phyloP scores from a whole-genome alignment of 2,113 vertebrate genomes.

The Saimiri boliviensis region DNA sequence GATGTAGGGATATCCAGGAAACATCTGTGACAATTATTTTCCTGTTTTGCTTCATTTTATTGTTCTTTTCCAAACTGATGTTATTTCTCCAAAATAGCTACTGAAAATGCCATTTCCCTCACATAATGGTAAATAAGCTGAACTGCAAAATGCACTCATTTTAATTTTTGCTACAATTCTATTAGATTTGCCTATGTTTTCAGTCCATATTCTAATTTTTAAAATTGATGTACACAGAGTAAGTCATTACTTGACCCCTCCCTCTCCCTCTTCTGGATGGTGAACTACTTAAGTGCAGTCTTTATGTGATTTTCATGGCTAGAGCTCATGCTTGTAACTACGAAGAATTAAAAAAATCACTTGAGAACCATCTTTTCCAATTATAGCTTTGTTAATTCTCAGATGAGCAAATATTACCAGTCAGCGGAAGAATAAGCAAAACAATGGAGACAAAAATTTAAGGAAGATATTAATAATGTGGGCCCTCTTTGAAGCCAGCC shows the following conservation, averaged over 20 bases:
- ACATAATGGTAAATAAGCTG: not conserved
- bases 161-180: slow-evolving; percentile 19
- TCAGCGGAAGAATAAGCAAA: not conserved
- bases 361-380: not conserved
- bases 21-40: slow-evolving; percentile 27
- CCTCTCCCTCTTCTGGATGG: not conserved
- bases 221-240: not conserved
- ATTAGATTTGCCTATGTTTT: slow-evolving; percentile 7
- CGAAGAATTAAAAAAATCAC: not conserved
- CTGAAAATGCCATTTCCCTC: slow-evolving; percentile 13
- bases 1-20: not conserved
- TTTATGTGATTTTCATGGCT: slow-evolving; percentile 38
- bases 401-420: not conserved
- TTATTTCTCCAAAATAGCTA: slow-evolving; percentile 20
- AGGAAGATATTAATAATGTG: not conserved
- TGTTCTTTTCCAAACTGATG: slow-evolving; percentile 21
- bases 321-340: slow-evolving; percentile 52
- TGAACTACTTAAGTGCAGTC: not conserved
- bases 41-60: slow-evolving; percentile 42
- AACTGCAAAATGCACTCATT: not conserved
- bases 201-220: not conserved
- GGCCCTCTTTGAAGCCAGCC: not conserved
- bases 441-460: slow-evolving; percentile 27
- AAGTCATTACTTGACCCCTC: slow-evolving; percentile 46
- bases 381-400: not conserved